Conservation (phyloP, 2,797 vertebrate species). For the Ptychobarbus kaznakovi region DNA sequence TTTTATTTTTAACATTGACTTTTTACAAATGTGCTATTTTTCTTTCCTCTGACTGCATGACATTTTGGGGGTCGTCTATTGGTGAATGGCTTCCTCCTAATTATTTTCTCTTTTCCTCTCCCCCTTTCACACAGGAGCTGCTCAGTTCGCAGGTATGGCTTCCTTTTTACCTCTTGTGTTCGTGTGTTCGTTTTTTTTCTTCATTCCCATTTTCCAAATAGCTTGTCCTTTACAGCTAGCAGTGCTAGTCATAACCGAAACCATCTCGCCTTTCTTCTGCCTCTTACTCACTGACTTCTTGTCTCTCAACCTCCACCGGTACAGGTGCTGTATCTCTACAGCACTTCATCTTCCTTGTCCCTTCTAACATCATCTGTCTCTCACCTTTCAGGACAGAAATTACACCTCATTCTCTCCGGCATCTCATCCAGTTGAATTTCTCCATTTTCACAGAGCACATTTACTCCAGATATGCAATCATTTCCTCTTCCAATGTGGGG, state of each 20-base stretch:
- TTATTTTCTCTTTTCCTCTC: slow-evolving; percentile 59
- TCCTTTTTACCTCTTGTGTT: slow-evolving; percentile 49
- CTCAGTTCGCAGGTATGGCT: slow-evolving; percentile 78
- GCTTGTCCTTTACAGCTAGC: slow-evolving; percentile 20
- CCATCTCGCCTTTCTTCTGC: slow-evolving; percentile 34
- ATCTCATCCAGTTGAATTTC: slow-evolving; percentile 54
- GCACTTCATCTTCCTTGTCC: slow-evolving; percentile 48
- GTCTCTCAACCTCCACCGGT: slow-evolving; percentile 43
- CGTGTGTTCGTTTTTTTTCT: slow-evolving; percentile 24
- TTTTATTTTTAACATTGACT: background rate
- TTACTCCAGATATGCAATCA: slow-evolving; percentile 44
- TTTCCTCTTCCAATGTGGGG: slow-evolving; percentile 40
- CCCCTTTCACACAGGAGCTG: slow-evolving; percentile 74
- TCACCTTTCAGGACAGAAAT: slow-evolving; percentile 57
- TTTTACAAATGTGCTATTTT: background rate
- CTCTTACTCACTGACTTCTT: slow-evolving; percentile 38
- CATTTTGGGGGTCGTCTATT: slow-evolving; percentile 25
- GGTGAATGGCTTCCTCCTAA: slow-evolving; percentile 70
- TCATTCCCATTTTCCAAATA: slow-evolving; percentile 30
- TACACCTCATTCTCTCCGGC: slow-evolving; percentile 46
- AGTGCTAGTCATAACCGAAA: slow-evolving; percentile 34
- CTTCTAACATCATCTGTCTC: slow-evolving; percentile 50
- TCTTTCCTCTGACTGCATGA: background rate
- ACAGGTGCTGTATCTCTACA: slow-evolving; percentile 51
- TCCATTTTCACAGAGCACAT: slow-evolving; percentile 48